A percentile compares a stretch with the other conserved stretches of the same genome.
phyloP scores from a whole-genome alignment of 2,797 vertebrate species.

The Anguilla obscura region DNA sequence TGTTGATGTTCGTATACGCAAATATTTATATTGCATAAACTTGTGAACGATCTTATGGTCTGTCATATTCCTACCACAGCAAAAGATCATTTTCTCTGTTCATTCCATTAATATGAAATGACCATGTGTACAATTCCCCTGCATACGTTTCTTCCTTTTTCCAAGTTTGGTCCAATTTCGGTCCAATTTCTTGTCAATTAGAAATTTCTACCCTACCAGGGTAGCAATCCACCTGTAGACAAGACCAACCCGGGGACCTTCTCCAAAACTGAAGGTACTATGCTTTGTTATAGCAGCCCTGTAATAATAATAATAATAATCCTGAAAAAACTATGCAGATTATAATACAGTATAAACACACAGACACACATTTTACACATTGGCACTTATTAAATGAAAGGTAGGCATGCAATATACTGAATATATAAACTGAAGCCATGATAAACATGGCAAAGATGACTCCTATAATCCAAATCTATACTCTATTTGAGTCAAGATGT shows the following conservation, averaged over 20 bases:
- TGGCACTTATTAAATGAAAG: not conserved
- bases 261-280: no score
- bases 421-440: not conserved
- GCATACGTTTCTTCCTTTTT: not conserved
- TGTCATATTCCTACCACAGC: not conserved
- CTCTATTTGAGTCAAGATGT: not conserved
- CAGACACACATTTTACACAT: not conserved
- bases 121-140: not conserved
- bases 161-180: not conserved
- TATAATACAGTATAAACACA: not conserved
- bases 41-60: not conserved
- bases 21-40: not conserved
- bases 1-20: not conserved
- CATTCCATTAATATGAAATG: not conserved
- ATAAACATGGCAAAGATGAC: not conserved
- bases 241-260: no score
- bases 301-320: not conserved
- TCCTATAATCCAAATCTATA: no score
- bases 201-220: not conserved
- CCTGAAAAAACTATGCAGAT: not conserved
- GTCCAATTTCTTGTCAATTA: not conserved
- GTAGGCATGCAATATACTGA: not conserved
- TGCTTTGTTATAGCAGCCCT: not conserved
- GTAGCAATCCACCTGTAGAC: not conserved
- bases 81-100: not conserved